Evolutionary conservation across 2,113 vertebrate genomes (phyloP).

Genomic region (Chlamydotis undulata): DNA sequence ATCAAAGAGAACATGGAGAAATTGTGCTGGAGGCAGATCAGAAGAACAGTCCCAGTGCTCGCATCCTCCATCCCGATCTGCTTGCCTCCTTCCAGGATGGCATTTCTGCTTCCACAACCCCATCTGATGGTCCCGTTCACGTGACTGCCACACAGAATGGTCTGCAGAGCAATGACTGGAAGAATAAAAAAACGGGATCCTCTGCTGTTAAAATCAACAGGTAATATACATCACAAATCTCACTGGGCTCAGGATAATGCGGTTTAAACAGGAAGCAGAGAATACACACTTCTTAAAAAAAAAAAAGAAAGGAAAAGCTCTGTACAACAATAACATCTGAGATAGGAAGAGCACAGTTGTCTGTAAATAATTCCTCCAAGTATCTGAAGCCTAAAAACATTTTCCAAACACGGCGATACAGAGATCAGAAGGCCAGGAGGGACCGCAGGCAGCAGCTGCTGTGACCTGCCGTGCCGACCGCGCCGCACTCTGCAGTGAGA

Average conservation of each 20-base stretch:
- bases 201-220: neutral
- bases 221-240: neutral
- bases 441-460: accelerated
- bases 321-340: accelerated
- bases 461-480: neutral
- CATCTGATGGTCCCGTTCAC: neutral
- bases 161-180: neutral
- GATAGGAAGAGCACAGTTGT: neutral
- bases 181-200: neutral
- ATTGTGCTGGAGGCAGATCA: accelerated
- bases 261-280: neutral
- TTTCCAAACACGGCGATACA: accelerated
- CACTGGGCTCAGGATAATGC: accelerated
- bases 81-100: too few relatives aligned
- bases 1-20: accelerated
- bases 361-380: neutral
- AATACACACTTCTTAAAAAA: neutral
- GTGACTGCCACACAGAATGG: accelerated
- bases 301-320: neutral
- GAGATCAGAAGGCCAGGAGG: neutral
- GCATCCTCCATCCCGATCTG: accelerated
- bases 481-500: accelerated
- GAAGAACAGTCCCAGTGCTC: neutral
- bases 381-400: accelerated
- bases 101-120: accelerated